These are phyloP conservation scores for Rhincodon typus DNA, from an alignment of 2,797 vertebrate species.

Conservation along the genomic window DNA sequence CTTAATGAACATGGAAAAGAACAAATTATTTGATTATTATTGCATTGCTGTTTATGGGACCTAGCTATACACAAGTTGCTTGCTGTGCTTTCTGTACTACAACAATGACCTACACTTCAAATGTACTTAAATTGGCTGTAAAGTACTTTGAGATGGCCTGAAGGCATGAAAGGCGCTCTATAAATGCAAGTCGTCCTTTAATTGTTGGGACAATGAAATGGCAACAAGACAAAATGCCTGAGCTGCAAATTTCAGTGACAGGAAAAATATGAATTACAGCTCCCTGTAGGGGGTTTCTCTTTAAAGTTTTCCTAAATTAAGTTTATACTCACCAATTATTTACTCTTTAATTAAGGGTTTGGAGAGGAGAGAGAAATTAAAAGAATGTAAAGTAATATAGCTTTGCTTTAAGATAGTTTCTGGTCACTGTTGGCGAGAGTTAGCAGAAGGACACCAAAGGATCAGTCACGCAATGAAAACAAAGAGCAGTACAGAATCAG, in stretches of 20 bases:
- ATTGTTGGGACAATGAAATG: not conserved
- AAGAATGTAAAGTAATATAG: not conserved
- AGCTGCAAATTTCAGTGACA: not conserved
- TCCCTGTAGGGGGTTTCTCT: not conserved
- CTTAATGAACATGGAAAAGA: not conserved
- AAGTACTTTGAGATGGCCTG: too few species aligned
- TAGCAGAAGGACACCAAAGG: not conserved
- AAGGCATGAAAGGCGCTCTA: too few species aligned
- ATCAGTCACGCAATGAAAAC: not conserved
- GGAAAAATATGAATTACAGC: not conserved
- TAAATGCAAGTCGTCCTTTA: too few species aligned
- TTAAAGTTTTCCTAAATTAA: constrained; percentile 9
- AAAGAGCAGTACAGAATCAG: not conserved
- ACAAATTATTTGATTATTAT: not conserved
- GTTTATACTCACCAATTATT: not conserved
- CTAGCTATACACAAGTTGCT: not conserved
- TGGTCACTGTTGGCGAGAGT: not conserved
- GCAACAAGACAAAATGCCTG: not conserved
- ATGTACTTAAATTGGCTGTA: not conserved
- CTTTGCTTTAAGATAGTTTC: not conserved
- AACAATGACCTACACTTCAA: not conserved
- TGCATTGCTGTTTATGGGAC: not conserved
- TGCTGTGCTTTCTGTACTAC: not conserved
- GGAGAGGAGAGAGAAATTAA: not conserved
- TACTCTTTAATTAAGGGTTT: not conserved